These are phyloP conservation scores for Euborellia annulipes DNA, from an alignment of 1,140 invertebrate species.

Conservation along the genomic window DNA sequence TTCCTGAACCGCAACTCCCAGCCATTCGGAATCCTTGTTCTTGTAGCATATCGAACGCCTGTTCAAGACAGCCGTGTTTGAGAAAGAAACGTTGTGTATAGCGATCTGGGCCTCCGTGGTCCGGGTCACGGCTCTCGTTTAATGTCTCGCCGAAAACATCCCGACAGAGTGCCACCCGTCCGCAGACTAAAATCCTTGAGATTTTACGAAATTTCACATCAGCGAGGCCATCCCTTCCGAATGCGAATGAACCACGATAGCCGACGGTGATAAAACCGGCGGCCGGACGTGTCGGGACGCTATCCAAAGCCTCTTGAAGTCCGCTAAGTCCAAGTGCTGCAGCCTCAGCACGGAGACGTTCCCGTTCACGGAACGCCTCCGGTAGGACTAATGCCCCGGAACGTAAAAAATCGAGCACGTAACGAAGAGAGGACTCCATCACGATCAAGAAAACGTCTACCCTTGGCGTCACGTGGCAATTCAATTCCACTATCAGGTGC, in stretches of 20 bases:
- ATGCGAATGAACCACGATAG: constrained; percentile 97
- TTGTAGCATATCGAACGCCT: constrained; percentile 93
- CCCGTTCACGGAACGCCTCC: constrained; percentile 88
- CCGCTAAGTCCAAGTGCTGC: constrained; percentile 39
- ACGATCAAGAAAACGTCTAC: constrained; percentile 87
- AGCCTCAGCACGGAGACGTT: constrained; percentile 57
- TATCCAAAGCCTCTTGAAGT: constrained; percentile 27
- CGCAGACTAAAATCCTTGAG: constrained; percentile 90
- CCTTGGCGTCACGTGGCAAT: constrained; percentile 65
- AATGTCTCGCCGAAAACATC: constrained; percentile 93
- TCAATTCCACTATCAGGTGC: constrained; percentile 16
- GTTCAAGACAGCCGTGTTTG: constrained; percentile 95
- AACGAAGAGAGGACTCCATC: constrained; percentile 97
- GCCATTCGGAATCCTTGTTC: constrained; percentile 81
- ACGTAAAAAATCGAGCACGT: constrained; percentile 88
- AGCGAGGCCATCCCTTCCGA: constrained; percentile 90
- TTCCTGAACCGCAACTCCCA: constrained; percentile 82
- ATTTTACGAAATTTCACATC: constrained; percentile 98
- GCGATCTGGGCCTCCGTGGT: constrained; percentile 82
- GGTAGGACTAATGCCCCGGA: constrained; percentile 80
- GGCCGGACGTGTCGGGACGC: constrained; percentile 28
- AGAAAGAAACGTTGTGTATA: constrained; percentile 98
- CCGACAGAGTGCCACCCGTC: constrained; percentile 78
- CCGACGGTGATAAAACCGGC: constrained; percentile 83
- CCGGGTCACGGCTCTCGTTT: constrained; percentile 95